Base-by-base conservation (phyloP, 2,888 invertebrate genomes). In the Lasioglossum leucozonium region DNA sequence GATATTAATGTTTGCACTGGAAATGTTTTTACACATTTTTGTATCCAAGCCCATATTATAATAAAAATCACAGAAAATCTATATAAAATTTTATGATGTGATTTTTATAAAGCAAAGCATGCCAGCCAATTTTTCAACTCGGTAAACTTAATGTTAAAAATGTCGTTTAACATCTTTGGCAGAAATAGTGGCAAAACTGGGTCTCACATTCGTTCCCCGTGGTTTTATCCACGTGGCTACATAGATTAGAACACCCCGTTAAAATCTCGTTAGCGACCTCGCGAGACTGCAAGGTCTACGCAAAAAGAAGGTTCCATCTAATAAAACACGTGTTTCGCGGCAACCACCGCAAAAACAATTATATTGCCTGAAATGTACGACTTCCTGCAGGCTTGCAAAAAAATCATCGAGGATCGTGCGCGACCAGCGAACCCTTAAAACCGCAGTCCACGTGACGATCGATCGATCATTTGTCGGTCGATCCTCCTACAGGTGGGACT, bases 351-450 rank as follows among this genome's bases (percentile, higher is more conserved):
- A 62, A 62, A 30, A 30, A 62, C 30, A 22, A 26, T n/a, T 30
- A 6, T 22, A 10, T 26, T 62, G 75, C 5, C 30, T 62, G 55
- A 58, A 71, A 77, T n/a, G 22, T 47, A 67, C 77, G 58, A 44
- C 62, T 78, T 78, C 72, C 72, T 72, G 65, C 34, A 65, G 65
- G 67, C 65, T 42, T 30, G 65, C 10, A 34, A 37, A 40, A 22
- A 10, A 37, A 51, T n/a, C 10, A 51, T 22, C 22, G 22, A 51
- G 51, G 22, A 51, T 51, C 22, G 51, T 51, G 51, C 37, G 22
- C 67, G 34, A 34, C 4, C 34, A 10, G 67, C 37, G 37, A 37
- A 37, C 22, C 67, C 67, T 67, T 67, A 34, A 75, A 65, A 75
- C 75, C 75, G 62, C 65, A 65, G 34, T 8, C 22, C 62, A 18